A percentile compares a stretch with the other conserved stretches of the same genome.
phyloP scores from a whole-genome alignment of 2,888 invertebrate species.

The Trilocha varians region DNA sequence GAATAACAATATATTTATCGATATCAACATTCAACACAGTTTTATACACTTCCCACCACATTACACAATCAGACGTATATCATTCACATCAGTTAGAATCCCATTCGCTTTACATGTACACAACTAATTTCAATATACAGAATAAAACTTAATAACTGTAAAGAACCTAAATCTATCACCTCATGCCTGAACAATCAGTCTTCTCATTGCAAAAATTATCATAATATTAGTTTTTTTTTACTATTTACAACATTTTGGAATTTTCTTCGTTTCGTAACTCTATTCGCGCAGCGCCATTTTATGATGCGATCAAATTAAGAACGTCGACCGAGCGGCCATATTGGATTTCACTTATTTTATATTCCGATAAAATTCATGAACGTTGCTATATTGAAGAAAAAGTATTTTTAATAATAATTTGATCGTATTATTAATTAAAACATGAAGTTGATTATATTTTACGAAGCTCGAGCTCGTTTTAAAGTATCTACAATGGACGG shows the following conservation, averaged over 20 bases:
- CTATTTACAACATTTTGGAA: slow-evolving; percentile 34
- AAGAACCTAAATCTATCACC: slow-evolving; percentile 58
- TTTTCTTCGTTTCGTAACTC: slow-evolving; percentile 24
- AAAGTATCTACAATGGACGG: slow-evolving; percentile 35
- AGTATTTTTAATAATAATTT: too few species aligned
- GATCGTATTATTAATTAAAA: too few species aligned
- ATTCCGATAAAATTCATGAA: too few species aligned
- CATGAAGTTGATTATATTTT: too few species aligned
- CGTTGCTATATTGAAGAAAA: too few species aligned
- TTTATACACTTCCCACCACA: too few species aligned
- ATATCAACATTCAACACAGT: too few species aligned
- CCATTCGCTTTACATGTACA: slow-evolving; percentile 23
- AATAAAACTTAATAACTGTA: slow-evolving; percentile 51
- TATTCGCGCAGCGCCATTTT: slow-evolving; percentile 30
- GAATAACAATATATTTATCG: neutral
- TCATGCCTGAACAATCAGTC: slow-evolving; percentile 69
- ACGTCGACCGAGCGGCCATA: too few species aligned
- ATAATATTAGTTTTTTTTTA: slow-evolving; percentile 40
- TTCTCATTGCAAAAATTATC: slow-evolving; percentile 70
- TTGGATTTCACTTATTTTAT: too few species aligned
- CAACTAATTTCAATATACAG: slow-evolving; percentile 41
- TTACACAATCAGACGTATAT: neutral
- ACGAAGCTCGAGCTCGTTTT: slow-evolving; percentile 39
- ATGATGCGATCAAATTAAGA: too few species aligned
- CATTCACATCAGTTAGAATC: neutral